phyloP scores from a whole-genome alignment of 1,140 invertebrate species.

The Drosophila ironensis region DNA sequence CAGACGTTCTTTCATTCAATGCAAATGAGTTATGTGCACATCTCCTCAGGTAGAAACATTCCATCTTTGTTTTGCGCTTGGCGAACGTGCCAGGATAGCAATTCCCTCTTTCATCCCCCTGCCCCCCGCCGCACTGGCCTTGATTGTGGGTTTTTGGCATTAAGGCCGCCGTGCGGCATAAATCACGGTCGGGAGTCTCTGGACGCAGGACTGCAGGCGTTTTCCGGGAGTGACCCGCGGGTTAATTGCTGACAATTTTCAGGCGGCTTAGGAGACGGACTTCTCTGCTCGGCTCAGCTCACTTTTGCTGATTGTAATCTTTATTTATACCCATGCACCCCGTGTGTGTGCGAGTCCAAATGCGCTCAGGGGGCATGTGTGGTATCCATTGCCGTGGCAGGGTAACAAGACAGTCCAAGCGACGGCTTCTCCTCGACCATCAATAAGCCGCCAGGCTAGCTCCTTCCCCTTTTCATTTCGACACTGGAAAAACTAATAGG shows the following conservation, averaged over 20 bases:
- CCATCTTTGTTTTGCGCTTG: conserved; percentile 24
- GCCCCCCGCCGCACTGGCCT: conserved; percentile 20
- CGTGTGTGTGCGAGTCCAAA: conserved; percentile 36
- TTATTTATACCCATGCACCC: conserved; percentile 77
- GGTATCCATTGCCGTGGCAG: conserved; percentile 47
- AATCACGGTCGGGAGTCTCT: conserved; percentile 54
- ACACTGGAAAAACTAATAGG: not conserved
- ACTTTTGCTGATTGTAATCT: conserved; percentile 69
- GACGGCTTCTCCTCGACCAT: conserved; percentile 49
- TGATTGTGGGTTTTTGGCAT: conserved; percentile 68
- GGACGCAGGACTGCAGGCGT: conserved; percentile 30
- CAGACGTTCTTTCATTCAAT: conserved; percentile 29
- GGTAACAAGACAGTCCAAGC: conserved; percentile 67
- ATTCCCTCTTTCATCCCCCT: conserved; percentile 5
- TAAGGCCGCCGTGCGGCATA: conserved; percentile 62
- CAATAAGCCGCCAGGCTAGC: conserved; percentile 63
- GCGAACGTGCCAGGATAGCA: conserved; percentile 41
- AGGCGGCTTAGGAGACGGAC: conserved; percentile 38
- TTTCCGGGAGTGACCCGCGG: conserved; percentile 56
- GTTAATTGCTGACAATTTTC: conserved; percentile 79
- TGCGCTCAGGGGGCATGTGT: conserved; percentile 45
- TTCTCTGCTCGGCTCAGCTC: conserved; percentile 37
- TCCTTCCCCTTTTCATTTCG: not conserved
- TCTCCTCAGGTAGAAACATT: conserved; percentile 36
- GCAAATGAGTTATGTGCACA: conserved; percentile 39